Conservation (phyloP, 2,113 vertebrate species). For the Oreamnos americanus region DNA sequence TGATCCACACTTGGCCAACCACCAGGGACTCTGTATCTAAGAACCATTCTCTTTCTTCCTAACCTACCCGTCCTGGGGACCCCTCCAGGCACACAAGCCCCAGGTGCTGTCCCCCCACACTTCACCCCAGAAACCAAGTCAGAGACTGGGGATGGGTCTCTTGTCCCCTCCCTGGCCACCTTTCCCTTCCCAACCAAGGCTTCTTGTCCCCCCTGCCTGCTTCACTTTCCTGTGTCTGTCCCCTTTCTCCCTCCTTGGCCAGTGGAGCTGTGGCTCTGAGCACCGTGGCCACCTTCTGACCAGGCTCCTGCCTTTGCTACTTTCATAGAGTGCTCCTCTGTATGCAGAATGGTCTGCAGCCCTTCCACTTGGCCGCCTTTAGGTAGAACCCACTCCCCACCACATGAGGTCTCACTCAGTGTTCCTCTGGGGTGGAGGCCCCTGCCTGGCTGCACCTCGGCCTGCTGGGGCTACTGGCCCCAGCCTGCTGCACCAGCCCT, state of each 20-base stretch:
- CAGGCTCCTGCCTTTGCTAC: not conserved
- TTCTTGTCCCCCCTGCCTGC: not conserved
- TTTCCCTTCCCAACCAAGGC: not conserved
- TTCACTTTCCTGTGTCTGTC: not conserved
- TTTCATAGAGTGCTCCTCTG: not conserved
- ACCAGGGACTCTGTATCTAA: not conserved
- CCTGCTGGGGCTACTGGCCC: not conserved
- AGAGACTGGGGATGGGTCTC: not conserved
- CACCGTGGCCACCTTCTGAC: not conserved
- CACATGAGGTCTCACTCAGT: not conserved
- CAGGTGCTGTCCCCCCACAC: too few relatives aligned
- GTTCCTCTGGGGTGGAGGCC: not conserved
- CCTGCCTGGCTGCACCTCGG: not conserved
- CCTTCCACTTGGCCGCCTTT: not conserved
- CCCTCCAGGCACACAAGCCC: not conserved
- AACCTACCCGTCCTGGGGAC: accelerated
- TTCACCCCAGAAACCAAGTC: not conserved
- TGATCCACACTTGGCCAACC: not conserved
- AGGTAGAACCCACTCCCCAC: not conserved
- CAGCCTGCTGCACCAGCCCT: not conserved
- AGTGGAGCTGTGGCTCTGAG: not conserved
- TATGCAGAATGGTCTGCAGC: not conserved
- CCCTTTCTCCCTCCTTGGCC: not conserved
- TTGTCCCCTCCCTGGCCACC: not conserved
- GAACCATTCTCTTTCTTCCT: not conserved